Conservation (phyloP, 1,140 invertebrate species). For the Macrobrachium nipponense region DNA sequence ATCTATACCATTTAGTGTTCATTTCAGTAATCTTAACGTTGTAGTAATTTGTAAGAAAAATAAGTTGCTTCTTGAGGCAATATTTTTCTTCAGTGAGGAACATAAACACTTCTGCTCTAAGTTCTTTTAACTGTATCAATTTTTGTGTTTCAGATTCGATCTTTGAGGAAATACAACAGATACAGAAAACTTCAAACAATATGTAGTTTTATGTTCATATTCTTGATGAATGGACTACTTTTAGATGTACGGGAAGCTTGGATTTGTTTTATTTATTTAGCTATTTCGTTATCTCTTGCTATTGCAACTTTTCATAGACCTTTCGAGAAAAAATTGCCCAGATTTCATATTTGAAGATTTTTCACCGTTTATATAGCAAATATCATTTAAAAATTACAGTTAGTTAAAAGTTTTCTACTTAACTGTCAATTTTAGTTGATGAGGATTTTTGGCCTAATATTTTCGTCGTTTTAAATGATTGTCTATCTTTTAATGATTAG, state of each 20-base stretch:
- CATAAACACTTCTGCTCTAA: no score
- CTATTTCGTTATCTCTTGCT: conserved; percentile 20
- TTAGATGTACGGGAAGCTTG: conserved; percentile 42
- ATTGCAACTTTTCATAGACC: conserved; percentile 43
- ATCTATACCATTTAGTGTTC: no score
- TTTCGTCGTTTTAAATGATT: no score
- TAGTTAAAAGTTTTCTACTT: no score
- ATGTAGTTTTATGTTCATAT: conserved; percentile 12
- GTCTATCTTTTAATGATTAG: no score
- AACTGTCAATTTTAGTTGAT: no score
- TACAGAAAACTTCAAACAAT: conserved; percentile 41
- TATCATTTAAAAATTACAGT: no score
- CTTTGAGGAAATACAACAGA: conserved; percentile 44
- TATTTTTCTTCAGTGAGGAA: background rate
- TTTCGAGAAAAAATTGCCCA: conserved; percentile 51
- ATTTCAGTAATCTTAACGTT: no score
- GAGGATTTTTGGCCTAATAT: no score
- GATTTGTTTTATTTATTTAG: conserved; percentile 35
- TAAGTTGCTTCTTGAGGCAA: background rate
- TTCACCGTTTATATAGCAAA: background rate
- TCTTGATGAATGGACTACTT: conserved; percentile 32
- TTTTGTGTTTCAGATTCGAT: conserved; percentile 29
- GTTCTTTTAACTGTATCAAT: background rate
- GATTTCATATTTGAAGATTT: conserved; percentile 44
- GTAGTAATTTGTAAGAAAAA: background rate